Evolutionary conservation across 2,888 invertebrate species (phyloP), one percentile per base, ranked within the genome.

Genomic region (Macropis europaea): DNA sequence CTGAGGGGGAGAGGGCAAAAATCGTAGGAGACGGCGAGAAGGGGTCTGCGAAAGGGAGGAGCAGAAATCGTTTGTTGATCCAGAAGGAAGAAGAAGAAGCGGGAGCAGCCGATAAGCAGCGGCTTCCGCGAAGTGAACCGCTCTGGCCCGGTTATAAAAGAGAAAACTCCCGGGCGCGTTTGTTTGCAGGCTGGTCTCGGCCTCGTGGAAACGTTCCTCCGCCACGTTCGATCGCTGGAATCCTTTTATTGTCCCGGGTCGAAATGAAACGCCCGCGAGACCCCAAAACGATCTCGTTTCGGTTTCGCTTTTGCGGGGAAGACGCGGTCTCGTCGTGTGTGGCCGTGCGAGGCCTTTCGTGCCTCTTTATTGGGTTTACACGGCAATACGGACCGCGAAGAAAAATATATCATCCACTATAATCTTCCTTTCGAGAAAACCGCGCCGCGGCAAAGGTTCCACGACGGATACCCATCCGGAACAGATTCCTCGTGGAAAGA

Each of bases 121-220:
- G 75, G 79, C 84, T 86, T 86, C 87, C 83, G 82, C 86, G 87
- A 86, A 87, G 82, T 82, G 81, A 81, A 78, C 80, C 70, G 76
- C 76, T 77, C 75, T 66, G 68, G 67, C 64, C 67, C 63, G 79
- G 77, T 79, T 83, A 81, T 83, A 86, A 84, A 86, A 85, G 80
- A 76, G 78, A 77, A 81, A 86, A 84, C 78, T 72, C 68, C n/a
- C 50, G 64, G 66, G 68, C 72, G 45, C 73, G 84, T 86, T 86
- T 86, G 84, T 87, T 86, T 87, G 86, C 75, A 50, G 64, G 73
- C 62, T 57, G 69, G 77, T 62, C 61, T 52, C 68, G 50, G 76
- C 50, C 79, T 84, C 80, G 71, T 62, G 77, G 80, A 77, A 81
- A 82, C 70, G 77, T 73, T 76, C 76, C 48, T 76, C 67, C n/a